A percentile compares a stretch with the other conserved stretches of the same genome.
phyloP scores from a whole-genome alignment of 1,140 invertebrate species.

The Frieseomelitta varia region DNA sequence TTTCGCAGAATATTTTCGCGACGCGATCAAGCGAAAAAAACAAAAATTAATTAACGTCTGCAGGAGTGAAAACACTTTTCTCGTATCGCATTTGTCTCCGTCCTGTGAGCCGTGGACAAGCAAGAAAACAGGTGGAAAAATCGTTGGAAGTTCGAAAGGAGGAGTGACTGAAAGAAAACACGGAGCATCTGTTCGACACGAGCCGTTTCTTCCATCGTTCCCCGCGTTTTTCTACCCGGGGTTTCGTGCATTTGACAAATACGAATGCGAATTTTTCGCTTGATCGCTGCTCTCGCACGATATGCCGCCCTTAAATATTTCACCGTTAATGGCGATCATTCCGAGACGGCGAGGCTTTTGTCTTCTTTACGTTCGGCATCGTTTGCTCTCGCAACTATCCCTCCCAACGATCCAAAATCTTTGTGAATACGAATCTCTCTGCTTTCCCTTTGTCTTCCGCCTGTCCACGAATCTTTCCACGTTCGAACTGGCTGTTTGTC shows the following conservation, averaged over 20 bases:
- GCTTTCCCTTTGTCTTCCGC: neutral
- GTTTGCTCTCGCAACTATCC: neutral
- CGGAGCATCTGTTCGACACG: constrained; percentile 50
- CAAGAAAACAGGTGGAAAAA: neutral
- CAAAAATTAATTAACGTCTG: constrained; percentile 29
- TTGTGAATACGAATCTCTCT: neutral
- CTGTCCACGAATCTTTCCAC: neutral
- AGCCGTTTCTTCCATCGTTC: constrained; percentile 37
- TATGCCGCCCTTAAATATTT: constrained; percentile 50
- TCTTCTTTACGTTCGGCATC: neutral
- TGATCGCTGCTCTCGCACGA: constrained; percentile 31
- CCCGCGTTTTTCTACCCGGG: constrained; percentile 23
- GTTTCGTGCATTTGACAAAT: constrained; percentile 58
- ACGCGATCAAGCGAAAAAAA: too few species aligned
- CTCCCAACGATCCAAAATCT: neutral
- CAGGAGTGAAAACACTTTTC: neutral
- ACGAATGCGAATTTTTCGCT: constrained; percentile 57
- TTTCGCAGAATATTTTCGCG: too few species aligned
- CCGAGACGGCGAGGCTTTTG: neutral
- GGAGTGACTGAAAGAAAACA: constrained; percentile 52
- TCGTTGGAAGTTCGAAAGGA: constrained; percentile 29
- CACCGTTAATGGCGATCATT: constrained; percentile 16
- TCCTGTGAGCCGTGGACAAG: neutral
- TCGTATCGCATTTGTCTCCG: neutral
- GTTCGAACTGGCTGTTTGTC: neutral